A percentile compares a stretch with the other conserved stretches of the same genome.
phyloP scores from a whole-genome alignment of 2,113 vertebrate genomes.

The Taurulus bubalis region DNA sequence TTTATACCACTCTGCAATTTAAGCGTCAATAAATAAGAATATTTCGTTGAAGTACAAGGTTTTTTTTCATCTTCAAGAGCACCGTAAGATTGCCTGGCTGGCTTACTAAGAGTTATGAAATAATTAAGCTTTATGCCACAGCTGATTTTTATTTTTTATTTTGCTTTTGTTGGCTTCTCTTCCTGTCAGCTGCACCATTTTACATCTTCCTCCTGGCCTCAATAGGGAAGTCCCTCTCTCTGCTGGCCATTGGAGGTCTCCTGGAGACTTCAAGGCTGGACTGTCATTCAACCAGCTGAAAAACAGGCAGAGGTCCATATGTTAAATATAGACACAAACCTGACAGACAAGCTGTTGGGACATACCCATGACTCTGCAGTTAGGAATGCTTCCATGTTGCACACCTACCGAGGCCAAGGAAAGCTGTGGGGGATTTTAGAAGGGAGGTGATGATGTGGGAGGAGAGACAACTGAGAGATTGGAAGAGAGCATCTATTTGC shows the following conservation, averaged over 20 bases:
- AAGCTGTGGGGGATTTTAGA: constrained; percentile 38
- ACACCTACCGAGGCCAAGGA: constrained; percentile 42
- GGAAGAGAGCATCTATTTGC: constrained; percentile 15
- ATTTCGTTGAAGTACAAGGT: not conserved
- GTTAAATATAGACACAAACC: constrained; percentile 72
- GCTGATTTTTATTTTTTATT: not conserved
- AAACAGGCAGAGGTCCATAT: constrained; percentile 51
- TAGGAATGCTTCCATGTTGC: constrained; percentile 61
- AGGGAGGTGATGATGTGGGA: not conserved
- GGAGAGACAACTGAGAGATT: constrained; percentile 4
- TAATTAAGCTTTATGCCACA: not conserved
- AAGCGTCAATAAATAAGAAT: not conserved
- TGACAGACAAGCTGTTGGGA: constrained; percentile 48
- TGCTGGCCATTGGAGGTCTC: constrained; percentile 4
- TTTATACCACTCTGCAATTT: not conserved
- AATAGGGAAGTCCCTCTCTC: constrained; percentile 47
- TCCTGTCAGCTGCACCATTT: not conserved
- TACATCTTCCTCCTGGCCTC: not conserved
- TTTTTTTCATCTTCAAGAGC: not conserved
- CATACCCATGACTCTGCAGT: constrained; percentile 67
- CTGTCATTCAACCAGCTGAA: constrained; percentile 60
- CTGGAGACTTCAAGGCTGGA: constrained; percentile 61
- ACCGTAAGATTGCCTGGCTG: not conserved
- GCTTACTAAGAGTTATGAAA: constrained; percentile 6
- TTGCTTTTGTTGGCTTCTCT: not conserved